Conservation (phyloP, 1,140 invertebrate genomes). For the Grapholita molesta region DNA sequence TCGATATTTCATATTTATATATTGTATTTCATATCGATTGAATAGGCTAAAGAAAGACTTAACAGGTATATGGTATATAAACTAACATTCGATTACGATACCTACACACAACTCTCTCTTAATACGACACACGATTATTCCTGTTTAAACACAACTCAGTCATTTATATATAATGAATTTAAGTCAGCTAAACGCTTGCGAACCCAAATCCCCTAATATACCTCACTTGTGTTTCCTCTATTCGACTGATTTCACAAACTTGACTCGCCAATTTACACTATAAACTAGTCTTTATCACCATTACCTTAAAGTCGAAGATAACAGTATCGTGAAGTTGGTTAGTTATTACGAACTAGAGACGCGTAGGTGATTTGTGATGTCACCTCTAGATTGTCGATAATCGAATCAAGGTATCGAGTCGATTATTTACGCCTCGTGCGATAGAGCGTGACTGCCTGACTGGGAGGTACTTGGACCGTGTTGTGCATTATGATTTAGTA, state of each 20-base stretch:
- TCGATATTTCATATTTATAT: too few relatives aligned
- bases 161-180: constrained; percentile 2
- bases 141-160: background rate
- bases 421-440: constrained; percentile 32
- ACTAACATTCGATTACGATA: too few relatives aligned
- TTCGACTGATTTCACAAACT: constrained; percentile 31
- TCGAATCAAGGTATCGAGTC: constrained; percentile 29
- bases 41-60: too few relatives aligned
- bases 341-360: constrained; percentile 29
- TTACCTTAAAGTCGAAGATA: background rate
- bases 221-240: constrained; percentile 36
- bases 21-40: too few relatives aligned
- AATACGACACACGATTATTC: background rate
- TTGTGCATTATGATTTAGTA: background rate
- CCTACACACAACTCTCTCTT: too few relatives aligned
- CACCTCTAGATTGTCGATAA: constrained; percentile 35
- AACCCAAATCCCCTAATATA: constrained; percentile 43
- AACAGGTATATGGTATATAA: too few relatives aligned
- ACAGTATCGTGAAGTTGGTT: constrained; percentile 16
- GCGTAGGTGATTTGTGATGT: constrained; percentile 35
- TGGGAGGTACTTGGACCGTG: constrained; percentile 18
- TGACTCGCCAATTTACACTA: constrained; percentile 11
- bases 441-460: constrained; percentile 28
- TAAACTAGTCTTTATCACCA: constrained; percentile 20
- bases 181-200: constrained; percentile 30